Evolutionary conservation across 2,113 vertebrate species (phyloP).

Genomic region (Tylochromis polylepis): DNA sequence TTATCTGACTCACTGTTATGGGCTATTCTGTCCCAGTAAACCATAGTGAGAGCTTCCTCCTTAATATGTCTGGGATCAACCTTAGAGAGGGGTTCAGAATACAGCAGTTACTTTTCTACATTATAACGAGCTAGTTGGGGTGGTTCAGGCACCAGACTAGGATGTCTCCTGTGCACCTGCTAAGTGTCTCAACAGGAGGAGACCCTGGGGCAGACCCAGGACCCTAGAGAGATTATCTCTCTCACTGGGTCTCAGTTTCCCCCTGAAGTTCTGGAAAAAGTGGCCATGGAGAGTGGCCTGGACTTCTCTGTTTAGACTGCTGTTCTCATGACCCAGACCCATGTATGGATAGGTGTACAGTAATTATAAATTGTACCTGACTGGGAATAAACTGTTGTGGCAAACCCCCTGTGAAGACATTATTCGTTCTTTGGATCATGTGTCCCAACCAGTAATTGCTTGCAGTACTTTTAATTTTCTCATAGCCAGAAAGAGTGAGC

Average conservation of each 20-base stretch:
- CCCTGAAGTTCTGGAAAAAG: neutral
- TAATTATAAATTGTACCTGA: constrained; percentile 59
- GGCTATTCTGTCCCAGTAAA: neutral
- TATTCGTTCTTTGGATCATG: constrained; percentile 56
- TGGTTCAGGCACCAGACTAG: neutral
- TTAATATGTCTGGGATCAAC: neutral
- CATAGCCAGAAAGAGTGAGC: constrained; percentile 62
- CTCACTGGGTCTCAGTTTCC: neutral
- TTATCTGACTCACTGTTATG: neutral
- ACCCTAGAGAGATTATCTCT: neutral
- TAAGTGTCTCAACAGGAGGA: neutral
- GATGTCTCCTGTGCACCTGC: neutral
- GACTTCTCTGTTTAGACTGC: neutral
- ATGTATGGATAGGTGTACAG: neutral
- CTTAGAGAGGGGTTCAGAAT: neutral
- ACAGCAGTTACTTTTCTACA: neutral
- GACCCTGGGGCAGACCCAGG: neutral
- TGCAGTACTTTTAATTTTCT: constrained; percentile 41
- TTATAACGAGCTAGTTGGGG: neutral
- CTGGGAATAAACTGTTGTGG: constrained; percentile 57
- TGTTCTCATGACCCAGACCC: neutral
- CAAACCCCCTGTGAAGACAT: constrained; percentile 77
- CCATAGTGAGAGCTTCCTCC: neutral
- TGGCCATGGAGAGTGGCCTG: neutral
- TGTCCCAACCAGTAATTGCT: constrained; percentile 58